These are phyloP conservation scores for Laupala kohalensis DNA, from an alignment of 1,140 invertebrate species.

Conservation along the genomic window DNA sequence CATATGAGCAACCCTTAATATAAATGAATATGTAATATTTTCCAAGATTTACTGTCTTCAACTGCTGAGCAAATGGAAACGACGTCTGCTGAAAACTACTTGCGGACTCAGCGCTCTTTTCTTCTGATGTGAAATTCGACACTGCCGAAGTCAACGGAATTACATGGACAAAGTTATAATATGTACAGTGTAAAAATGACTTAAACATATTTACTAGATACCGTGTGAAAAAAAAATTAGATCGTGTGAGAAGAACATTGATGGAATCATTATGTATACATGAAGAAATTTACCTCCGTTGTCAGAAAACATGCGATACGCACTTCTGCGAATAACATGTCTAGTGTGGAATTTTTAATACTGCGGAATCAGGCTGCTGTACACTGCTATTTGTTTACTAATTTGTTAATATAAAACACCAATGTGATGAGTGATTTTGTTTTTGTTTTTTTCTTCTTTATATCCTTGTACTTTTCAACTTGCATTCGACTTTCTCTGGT, in stretches of 20 bases:
- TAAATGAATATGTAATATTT: no score
- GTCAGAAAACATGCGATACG: not conserved
- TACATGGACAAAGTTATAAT: not conserved
- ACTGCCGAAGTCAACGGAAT: no score
- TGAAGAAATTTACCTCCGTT: not conserved
- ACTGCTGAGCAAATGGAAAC: no score
- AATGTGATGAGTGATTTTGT: no score
- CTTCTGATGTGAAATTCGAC: no score
- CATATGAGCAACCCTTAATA: no score
- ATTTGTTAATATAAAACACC: not conserved
- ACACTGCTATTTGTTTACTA: not conserved
- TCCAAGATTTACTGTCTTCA: no score
- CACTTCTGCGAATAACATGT: not conserved
- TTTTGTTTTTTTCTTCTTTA: no score
- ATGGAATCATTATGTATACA: not conserved
- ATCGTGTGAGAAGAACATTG: not conserved
- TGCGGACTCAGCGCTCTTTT: no score
- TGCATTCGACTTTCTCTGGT: no score
- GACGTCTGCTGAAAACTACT: no score
- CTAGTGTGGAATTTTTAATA: not conserved
- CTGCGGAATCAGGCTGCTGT: not conserved
- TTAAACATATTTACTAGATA: not conserved
- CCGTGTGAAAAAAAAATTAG: not conserved
- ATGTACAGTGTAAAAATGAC: not conserved
- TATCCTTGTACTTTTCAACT: no score